Percentiles rank a stretch among this genome's conserved stretches.
phyloP scores from a whole-genome alignment of 2,113 vertebrate species.

The Orthonyx spaldingii region DNA sequence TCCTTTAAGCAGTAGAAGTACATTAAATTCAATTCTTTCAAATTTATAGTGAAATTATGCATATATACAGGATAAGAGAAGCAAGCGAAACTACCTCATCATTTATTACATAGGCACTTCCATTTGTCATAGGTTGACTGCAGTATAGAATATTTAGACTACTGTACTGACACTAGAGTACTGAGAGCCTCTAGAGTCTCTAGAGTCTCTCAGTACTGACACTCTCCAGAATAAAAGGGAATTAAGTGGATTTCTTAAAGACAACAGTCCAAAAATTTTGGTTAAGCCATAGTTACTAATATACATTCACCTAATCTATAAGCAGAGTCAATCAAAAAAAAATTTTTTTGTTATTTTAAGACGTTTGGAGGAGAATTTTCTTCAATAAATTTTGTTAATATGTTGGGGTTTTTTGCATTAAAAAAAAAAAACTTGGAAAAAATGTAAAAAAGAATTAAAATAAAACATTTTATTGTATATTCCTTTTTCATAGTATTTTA shows the following conservation, averaged over 20 bases:
- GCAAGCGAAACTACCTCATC: neutral
- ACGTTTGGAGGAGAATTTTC: neutral
- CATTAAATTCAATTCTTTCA: neutral
- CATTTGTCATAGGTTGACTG: neutral
- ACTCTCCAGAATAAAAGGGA: neutral
- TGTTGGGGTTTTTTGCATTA: neutral
- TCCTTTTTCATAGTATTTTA: neutral
- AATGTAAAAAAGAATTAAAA: neutral
- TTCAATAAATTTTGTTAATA: neutral
- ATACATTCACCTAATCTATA: neutral
- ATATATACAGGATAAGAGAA: neutral
- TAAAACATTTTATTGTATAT: rapidly evolving
- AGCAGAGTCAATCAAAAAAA: neutral
- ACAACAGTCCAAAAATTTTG: neutral
- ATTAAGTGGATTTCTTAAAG: neutral
- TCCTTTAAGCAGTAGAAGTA: neutral
- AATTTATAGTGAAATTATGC: neutral
- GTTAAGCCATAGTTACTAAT: neutral
- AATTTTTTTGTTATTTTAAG: neutral
- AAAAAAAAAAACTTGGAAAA: neutral
- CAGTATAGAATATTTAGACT: neutral
- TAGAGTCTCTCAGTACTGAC: too few relatives aligned
- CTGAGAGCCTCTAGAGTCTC: too few relatives aligned
- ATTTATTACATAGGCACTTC: neutral
- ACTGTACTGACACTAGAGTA: too few relatives aligned